A percentile compares a stretch with the other conserved stretches of the same genome.
These are phyloP conservation scores for Pituophis catenifer DNA, from an alignment of 2,113 vertebrate species.

Conservation along the genomic window DNA sequence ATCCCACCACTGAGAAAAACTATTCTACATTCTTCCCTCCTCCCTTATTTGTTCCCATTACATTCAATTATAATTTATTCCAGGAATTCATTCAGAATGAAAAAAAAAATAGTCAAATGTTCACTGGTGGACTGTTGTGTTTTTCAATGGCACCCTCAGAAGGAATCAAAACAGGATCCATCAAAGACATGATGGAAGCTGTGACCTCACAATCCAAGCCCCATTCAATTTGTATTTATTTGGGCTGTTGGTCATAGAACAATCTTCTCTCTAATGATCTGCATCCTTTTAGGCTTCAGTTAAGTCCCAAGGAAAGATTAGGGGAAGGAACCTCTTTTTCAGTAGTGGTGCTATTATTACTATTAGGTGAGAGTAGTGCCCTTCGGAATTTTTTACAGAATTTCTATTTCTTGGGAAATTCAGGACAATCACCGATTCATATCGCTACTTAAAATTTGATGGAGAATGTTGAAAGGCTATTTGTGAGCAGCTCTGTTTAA, in stretches of 20 bases:
- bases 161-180: neutral
- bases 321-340: neutral
- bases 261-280: neutral
- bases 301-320: neutral
- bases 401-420: neutral
- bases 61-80: neutral
- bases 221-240: neutral
- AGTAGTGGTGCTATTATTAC: neutral
- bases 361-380: neutral
- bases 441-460: neutral
- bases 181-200: neutral
- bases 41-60: neutral
- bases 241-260: neutral
- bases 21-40: neutral
- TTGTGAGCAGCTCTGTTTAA: neutral
- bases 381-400: neutral
- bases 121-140: neutral
- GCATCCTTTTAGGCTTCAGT: neutral
- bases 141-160: neutral
- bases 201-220: neutral
- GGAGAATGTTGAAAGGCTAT: neutral
- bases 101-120: neutral
- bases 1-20: neutral
- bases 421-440: neutral
- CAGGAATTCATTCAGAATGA: neutral